These are phyloP conservation scores for Perodicticus potto DNA, from an alignment of 2,797 vertebrate genomes.

Conservation along the genomic window DNA sequence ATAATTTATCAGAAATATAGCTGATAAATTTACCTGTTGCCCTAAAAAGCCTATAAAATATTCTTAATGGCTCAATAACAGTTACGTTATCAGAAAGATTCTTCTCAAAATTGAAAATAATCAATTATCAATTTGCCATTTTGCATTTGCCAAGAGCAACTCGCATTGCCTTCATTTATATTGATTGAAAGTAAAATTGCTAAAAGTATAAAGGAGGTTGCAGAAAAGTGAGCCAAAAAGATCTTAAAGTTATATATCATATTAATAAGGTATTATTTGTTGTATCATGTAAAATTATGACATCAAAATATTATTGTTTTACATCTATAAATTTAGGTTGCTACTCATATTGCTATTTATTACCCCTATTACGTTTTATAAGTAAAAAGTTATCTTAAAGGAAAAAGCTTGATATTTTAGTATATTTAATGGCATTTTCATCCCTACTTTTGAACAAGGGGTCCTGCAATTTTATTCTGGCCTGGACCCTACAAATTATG, in stretches of 20 bases:
- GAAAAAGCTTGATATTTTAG: background rate
- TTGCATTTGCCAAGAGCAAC: background rate
- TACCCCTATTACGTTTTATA: background rate
- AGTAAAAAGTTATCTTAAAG: background rate
- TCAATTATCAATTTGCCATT: background rate
- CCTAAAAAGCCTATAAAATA: background rate
- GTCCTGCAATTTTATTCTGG: background rate
- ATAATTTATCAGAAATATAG: constrained; percentile 11
- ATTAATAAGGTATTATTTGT: background rate
- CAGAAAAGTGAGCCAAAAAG: background rate
- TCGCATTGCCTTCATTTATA: constrained; percentile 42
- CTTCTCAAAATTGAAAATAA: constrained; percentile 32
- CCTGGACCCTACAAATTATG: background rate
- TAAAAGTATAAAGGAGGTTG: constrained; percentile 14
- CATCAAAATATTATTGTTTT: background rate
- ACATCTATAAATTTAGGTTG: background rate
- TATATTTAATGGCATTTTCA: background rate
- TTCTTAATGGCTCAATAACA: constrained; percentile 14
- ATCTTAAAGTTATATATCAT: background rate
- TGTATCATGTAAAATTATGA: background rate
- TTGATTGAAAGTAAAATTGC: background rate
- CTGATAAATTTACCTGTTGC: background rate
- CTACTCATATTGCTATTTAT: background rate
- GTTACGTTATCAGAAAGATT: constrained; percentile 6
- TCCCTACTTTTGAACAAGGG: background rate